Base-by-base conservation (phyloP, 2,113 vertebrate species). In the Lepisosteus osseus region DNA sequence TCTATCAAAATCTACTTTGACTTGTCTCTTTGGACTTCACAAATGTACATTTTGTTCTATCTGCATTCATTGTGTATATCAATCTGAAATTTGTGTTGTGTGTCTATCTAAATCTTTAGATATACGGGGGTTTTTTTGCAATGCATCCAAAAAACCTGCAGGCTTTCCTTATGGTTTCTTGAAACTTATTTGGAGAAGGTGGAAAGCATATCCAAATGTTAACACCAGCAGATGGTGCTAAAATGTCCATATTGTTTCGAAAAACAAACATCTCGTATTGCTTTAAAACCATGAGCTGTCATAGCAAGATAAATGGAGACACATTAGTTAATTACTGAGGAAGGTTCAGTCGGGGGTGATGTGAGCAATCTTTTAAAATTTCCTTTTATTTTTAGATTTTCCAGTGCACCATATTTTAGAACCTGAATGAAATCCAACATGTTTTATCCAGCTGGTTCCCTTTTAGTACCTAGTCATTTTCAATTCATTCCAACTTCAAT, bases 161-260 rank as follows among this genome's bases (percentile, higher is more conserved):
- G 29, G 29, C 29, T 29, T 29, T 29, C 29, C 29, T 29, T 29
- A 29, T 29, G 29, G 29, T 29, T 29, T 29, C 29, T 29, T 29
- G 43, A 15, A 6, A 9, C 9, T 51, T 9, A 51, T 51, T 9
- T 65, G 51, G 55, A 66, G 45, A 56, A 13, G 14, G 59, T 51
- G 75, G 74, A 79, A 65, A 63, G 68, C 61, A 81, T 83, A 78
- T 87, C 83, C 47, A 87, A 88, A 82, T 86, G 85, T 86, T 84
- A 83, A 82, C 77, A 83, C 90, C 93, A 94, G 93, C 90, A 96
- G 95, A 94, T 95, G 95, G 94, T 88, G 94, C 94, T 94, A 90
- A 91, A 89, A 93, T 90, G 91, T 89, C 83, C 84, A 85, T 80
- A 83, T 86, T 78, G 51, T 70, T 77, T 78, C 77, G 1, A 74